phyloP scores from a whole-genome alignment of 1,140 invertebrate species.

The Thalassaphorura encarpata region DNA sequence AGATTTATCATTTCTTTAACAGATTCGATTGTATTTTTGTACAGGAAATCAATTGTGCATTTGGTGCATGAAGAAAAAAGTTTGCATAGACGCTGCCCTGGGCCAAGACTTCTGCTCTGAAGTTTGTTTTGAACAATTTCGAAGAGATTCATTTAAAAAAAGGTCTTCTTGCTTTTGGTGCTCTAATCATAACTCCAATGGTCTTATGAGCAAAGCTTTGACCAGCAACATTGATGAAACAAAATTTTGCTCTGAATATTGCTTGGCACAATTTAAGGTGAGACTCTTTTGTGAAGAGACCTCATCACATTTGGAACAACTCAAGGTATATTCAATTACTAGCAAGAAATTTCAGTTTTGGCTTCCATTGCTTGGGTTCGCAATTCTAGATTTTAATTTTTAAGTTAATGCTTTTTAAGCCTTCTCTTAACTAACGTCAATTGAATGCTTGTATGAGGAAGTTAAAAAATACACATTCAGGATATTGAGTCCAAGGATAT shows the following conservation, averaged over 20 bases:
- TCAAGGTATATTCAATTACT: constrained; percentile 16
- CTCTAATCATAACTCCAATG: neutral
- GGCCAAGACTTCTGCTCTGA: constrained; percentile 22
- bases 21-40: too few relatives aligned
- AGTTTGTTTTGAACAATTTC: constrained; percentile 27
- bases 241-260: constrained; percentile 24
- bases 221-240: constrained; percentile 17
- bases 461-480: too few relatives aligned
- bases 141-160: constrained; percentile 25
- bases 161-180: constrained; percentile 25
- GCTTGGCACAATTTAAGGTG: constrained; percentile 22
- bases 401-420: too few relatives aligned
- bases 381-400: too few relatives aligned
- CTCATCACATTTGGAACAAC: constrained; percentile 24
- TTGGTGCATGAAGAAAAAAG: constrained; percentile 20
- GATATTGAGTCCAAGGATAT: too few relatives aligned
- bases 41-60: constrained; percentile 15
- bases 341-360: too few relatives aligned
- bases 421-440: too few relatives aligned
- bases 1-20: too few relatives aligned
- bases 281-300: constrained; percentile 28
- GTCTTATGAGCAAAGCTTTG: neutral
- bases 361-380: too few relatives aligned
- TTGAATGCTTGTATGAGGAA: too few relatives aligned
- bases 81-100: neutral